A percentile compares a stretch with the other conserved stretches of the same genome.
Conservation (phyloP, 1,140 invertebrate genomes). For the Schmidtea mediterranea region DNA sequence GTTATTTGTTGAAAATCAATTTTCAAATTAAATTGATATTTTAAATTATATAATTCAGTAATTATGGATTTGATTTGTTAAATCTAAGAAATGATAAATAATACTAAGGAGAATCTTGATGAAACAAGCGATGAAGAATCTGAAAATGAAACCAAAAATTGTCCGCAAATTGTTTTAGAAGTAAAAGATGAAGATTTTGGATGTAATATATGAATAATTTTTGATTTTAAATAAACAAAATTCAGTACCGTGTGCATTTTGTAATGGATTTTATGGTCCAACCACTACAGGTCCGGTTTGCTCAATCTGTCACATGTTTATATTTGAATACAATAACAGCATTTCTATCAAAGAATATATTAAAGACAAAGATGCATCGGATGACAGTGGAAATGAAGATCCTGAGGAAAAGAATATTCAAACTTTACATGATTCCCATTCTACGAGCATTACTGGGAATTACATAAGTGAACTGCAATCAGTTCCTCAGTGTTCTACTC, state of each 20-base stretch:
- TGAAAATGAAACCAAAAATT: too few species aligned
- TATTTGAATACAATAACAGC: conserved; percentile 49
- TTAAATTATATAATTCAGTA: too few species aligned
- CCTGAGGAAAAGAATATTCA: conserved; percentile 34
- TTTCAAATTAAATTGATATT: too few species aligned
- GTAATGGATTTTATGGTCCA: conserved; percentile 66
- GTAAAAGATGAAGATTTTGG: too few species aligned
- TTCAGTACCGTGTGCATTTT: conserved; percentile 39
- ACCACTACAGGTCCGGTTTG: conserved; percentile 70
- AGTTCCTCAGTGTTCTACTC: background rate
- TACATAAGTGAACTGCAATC: background rate
- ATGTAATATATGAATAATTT: background rate
- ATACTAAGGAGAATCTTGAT: too few species aligned
- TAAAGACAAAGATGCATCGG: conserved; percentile 50
- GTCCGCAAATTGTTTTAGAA: too few species aligned
- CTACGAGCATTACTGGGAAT: background rate
- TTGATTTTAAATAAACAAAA: background rate
- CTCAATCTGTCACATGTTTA: conserved; percentile 60
- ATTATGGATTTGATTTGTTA: too few species aligned
- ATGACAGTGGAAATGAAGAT: conserved; percentile 72
- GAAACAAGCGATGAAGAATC: too few species aligned
- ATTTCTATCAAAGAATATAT: conserved; percentile 15
- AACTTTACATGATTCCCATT: conserved; percentile 10
- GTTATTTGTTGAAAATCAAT: too few species aligned
- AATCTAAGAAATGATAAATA: too few species aligned